A percentile compares a stretch with the other conserved stretches of the same genome.
These are phyloP conservation scores for Apodemia mormo DNA, from an alignment of 2,888 invertebrate genomes.

Conservation along the genomic window DNA sequence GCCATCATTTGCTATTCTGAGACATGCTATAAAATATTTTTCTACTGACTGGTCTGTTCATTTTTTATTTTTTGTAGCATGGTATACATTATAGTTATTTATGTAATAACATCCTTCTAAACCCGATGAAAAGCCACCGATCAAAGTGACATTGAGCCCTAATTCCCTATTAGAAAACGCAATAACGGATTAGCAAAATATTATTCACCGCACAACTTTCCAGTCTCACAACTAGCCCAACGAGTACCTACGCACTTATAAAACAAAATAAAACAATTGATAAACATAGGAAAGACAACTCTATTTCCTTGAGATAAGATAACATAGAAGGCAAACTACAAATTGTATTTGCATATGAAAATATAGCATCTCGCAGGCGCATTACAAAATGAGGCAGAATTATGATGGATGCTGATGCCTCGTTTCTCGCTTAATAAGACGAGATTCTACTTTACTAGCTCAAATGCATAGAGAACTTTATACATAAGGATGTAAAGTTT, in stretches of 20 bases:
- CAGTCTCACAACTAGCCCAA: constrained; percentile 56
- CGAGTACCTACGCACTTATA: constrained; percentile 53
- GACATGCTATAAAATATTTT: no score
- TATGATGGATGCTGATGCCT: constrained; percentile 79
- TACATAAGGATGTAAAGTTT: constrained; percentile 23
- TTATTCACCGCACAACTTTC: constrained; percentile 53
- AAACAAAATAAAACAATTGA: constrained; percentile 41
- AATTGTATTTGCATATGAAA: constrained; percentile 60
- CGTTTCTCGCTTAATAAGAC: constrained; percentile 73
- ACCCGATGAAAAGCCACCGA: constrained; percentile 15
- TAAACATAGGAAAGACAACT: constrained; percentile 42
- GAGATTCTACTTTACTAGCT: constrained; percentile 48
- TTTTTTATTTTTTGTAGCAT: no score
- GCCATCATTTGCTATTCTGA: no score
- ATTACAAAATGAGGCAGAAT: constrained; percentile 78
- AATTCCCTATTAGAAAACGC: constrained; percentile 44
- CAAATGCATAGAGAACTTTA: constrained; percentile 44
- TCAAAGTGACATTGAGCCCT: constrained; percentile 15
- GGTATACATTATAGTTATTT: not conserved
- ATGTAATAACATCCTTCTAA: not conserved
- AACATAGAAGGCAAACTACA: constrained; percentile 40
- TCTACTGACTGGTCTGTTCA: no score
- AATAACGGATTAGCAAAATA: constrained; percentile 51
- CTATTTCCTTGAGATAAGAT: constrained; percentile 43
- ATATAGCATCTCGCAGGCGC: constrained; percentile 61